Base-by-base conservation (phyloP, 2,888 invertebrate genomes). In the Polydrusus pterygomalis region DNA sequence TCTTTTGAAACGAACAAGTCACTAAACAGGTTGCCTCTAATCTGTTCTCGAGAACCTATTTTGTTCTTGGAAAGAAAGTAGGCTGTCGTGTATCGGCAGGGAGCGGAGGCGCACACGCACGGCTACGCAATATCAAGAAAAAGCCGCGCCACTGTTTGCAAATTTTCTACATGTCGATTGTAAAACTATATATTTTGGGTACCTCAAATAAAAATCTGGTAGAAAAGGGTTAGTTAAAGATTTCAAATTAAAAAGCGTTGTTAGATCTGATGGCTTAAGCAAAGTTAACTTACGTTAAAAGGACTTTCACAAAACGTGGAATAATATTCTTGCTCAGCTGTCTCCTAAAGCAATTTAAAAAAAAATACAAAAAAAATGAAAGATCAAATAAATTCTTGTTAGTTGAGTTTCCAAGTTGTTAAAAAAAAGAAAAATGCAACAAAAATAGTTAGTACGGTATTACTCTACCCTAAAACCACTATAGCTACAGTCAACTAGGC, bases 271-370 rank as follows among this genome's bases (percentile, higher is more conserved):
- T n/a, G 7, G 8, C n/a, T 34, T 10, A 43, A 56, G 74, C 77
- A 74, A 74, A 77, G 74, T 62, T 68, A 45, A 8, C 43, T 58
- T 11, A 65, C 70, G 54, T 68, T 77, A 63, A 77, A 74, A 65
- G 85, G 85, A 77, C 82, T 84, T 84, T 86, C 86, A 81, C 86
- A 84, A 81, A 86, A 87, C 79, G 86, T 82, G 74, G 87, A 85
- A 84, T 84, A 87, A 84, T 84, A 87, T 83, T 87, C 86, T 83
- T 86, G 85, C 80, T 85, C 83, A 71, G 85, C 84, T 69, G 85
- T 83, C 80, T 86, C 86, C 86, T 87, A 83, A n/a, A n/a, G 77
- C 78, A 79, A 78, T 79, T 73, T 79, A 79, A 82, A 80, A 60
- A 79, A 79, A 71, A 47, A 78, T 77, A 75, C 70, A 77, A 56